Conservation (phyloP, 2,113 vertebrate genomes). For the Menura novaehollandiae region DNA sequence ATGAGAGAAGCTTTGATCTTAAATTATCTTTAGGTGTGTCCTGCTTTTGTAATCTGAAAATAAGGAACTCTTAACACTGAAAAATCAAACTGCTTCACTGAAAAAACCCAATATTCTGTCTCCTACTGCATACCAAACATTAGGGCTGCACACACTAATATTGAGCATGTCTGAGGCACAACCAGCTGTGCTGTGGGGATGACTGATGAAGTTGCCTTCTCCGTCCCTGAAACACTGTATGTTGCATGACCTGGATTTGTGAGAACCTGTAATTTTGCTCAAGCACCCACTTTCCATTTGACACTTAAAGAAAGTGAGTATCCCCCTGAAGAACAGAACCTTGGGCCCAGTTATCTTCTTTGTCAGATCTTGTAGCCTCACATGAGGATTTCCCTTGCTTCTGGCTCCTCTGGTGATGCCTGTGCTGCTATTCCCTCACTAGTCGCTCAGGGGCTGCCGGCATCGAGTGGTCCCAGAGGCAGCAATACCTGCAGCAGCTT, state of each 20-base stretch:
- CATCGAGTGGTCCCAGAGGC: background rate
- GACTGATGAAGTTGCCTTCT: background rate
- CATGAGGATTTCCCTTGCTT: background rate
- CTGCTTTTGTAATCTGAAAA: background rate
- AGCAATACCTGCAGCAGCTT: background rate
- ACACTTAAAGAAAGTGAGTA: background rate
- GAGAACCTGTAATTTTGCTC: background rate
- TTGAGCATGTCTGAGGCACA: background rate
- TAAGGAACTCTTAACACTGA: background rate
- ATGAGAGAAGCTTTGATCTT: background rate
- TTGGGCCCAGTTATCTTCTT: background rate
- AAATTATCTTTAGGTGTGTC: background rate
- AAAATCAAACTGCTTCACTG: background rate
- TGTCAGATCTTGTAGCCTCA: background rate
- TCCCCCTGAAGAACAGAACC: background rate
- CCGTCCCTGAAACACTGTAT: background rate
- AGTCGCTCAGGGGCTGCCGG: background rate
- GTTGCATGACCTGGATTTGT: background rate
- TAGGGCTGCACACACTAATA: background rate
- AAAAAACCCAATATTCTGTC: background rate
- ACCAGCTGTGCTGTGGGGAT: background rate
- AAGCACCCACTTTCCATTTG: background rate
- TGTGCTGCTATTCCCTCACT: background rate
- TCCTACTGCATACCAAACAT: background rate
- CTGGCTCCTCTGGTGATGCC: background rate